Evolutionary conservation across 1,140 invertebrate species (phyloP).

Genomic region (Pemphigus obesinymphae): DNA sequence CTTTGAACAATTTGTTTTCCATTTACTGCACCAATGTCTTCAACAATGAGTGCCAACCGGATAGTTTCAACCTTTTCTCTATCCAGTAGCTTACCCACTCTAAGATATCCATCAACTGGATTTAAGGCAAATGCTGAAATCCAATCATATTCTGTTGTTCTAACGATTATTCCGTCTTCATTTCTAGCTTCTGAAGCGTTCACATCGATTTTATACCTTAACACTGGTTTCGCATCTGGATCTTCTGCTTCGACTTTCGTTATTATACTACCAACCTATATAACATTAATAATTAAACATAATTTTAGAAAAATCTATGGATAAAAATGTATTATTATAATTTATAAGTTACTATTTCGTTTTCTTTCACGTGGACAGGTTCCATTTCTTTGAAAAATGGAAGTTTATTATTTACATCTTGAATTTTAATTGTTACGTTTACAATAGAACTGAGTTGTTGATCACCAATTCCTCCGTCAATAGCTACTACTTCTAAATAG

Average conservation of each 20-base stretch:
- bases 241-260: constrained; percentile 69
- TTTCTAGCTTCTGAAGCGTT: constrained; percentile 69
- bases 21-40: constrained; percentile 76
- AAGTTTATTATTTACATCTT: constrained; percentile 87
- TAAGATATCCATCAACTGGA: constrained; percentile 67
- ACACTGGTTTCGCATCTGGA: constrained; percentile 68
- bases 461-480: constrained; percentile 81
- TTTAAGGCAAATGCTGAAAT: constrained; percentile 68
- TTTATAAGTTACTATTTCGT: constrained; percentile 59
- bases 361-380: constrained; percentile 66
- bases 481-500: constrained; percentile 59
- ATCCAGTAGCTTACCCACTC: constrained; percentile 65
- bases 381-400: constrained; percentile 69
- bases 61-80: constrained; percentile 78
- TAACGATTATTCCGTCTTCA: constrained; percentile 70
- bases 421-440: constrained; percentile 76
- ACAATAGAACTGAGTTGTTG: constrained; percentile 66
- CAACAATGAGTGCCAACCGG: constrained; percentile 68
- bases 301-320: neutral
- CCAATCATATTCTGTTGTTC: constrained; percentile 67
- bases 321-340: neutral
- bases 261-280: constrained; percentile 64
- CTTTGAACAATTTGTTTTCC: constrained; percentile 67
- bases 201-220: constrained; percentile 69
- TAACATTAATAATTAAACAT: neutral